phyloP scores from a whole-genome alignment of 2,113 vertebrate species.

The Callospermophilus lateralis region DNA sequence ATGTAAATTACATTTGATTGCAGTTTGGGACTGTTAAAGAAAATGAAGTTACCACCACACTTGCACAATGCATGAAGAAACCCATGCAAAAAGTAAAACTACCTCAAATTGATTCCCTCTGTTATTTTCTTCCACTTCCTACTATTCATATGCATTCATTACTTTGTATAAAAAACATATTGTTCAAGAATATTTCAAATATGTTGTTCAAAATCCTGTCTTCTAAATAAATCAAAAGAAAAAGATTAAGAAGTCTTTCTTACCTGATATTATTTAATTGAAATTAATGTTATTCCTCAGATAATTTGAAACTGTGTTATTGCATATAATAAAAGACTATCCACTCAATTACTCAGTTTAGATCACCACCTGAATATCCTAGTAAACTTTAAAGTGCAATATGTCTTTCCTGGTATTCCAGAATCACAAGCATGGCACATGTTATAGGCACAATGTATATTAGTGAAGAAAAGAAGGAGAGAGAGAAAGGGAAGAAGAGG shows the following conservation, averaged over 20 bases:
- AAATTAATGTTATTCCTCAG: background rate
- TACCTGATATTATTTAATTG: background rate
- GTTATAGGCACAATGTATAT: accelerated
- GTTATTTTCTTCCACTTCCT: constrained; percentile 7
- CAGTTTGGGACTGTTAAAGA: constrained; percentile 61
- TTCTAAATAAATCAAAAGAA: background rate
- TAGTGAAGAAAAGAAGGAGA: background rate
- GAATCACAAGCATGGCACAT: no score
- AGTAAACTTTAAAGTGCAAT: background rate
- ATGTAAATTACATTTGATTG: constrained; percentile 78
- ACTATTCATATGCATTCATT: background rate
- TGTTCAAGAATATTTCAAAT: background rate
- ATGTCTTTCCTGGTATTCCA: background rate
- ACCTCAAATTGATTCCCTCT: background rate
- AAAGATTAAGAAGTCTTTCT: background rate
- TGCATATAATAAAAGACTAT: background rate
- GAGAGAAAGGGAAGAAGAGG: accelerated
- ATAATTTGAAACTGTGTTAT: background rate
- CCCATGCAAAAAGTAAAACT: constrained; percentile 39
- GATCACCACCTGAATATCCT: background rate
- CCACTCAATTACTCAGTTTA: background rate
- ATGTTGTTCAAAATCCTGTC: background rate
- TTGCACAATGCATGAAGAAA: background rate
- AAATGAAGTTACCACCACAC: background rate
- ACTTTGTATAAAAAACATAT: background rate